phyloP scores from a whole-genome alignment of 2,888 invertebrate genomes.

The Pollenia amentaria region DNA sequence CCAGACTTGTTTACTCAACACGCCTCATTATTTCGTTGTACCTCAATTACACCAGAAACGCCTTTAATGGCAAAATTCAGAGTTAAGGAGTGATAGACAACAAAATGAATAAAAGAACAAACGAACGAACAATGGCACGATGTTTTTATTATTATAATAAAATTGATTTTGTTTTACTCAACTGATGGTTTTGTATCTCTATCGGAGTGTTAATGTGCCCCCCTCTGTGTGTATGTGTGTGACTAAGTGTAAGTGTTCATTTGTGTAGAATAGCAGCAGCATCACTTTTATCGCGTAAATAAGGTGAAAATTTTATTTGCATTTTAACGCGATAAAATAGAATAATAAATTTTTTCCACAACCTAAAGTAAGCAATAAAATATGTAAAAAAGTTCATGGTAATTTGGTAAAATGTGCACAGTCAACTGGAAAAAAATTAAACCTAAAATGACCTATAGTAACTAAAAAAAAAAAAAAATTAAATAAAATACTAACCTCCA shows the following conservation, averaged over 20 bases:
- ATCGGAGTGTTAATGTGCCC: no score
- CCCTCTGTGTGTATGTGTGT: not conserved
- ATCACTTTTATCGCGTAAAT: slow-evolving; percentile 59
- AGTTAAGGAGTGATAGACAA: not conserved
- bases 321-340: slow-evolving; percentile 58
- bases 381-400: slow-evolving; percentile 7
- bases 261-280: slow-evolving; percentile 13
- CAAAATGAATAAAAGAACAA: slow-evolving; percentile 18
- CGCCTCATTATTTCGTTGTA: not conserved
- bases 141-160: slow-evolving; percentile 27
- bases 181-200: not conserved
- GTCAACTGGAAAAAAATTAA: not conserved
- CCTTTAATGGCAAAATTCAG: not conserved
- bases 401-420: slow-evolving; percentile 20
- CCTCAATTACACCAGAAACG: not conserved
- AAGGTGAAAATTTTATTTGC: slow-evolving; percentile 65
- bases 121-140: not conserved
- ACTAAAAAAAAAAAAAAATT: not conserved
- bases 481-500: no score
- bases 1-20: not conserved
- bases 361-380: slow-evolving; percentile 27
- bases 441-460: slow-evolving; percentile 15
- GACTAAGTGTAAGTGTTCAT: not conserved
- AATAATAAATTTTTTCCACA: slow-evolving; percentile 51
- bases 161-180: slow-evolving; percentile 45